A percentile compares a stretch with the other conserved stretches of the same genome.
Evolutionary conservation across 2,113 vertebrate genomes (phyloP).

Genomic region (Butastur rufipennis): DNA sequence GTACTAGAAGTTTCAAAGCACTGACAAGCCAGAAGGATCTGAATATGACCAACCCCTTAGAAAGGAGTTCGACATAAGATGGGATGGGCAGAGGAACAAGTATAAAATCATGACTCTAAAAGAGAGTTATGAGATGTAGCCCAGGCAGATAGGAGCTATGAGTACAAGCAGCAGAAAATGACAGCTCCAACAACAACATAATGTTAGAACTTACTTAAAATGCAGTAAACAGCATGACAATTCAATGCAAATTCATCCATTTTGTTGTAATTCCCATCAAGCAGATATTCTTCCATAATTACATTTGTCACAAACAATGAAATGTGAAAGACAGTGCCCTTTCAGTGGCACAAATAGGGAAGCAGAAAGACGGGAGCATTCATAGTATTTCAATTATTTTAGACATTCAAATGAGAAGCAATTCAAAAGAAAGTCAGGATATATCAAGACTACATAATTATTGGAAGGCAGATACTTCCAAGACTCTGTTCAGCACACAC

Average conservation of each 20-base stretch:
- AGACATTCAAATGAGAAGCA: not conserved
- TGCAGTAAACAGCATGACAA: not conserved
- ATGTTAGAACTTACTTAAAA: not conserved
- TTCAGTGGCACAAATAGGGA: not conserved
- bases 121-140: not conserved
- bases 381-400: not conserved
- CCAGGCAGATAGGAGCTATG: not conserved
- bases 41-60: not conserved
- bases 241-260: not conserved
- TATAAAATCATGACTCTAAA: not conserved
- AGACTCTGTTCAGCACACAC: not conserved
- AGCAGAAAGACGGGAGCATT: not conserved
- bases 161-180: not conserved
- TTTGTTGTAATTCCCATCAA: not conserved
- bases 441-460: not conserved
- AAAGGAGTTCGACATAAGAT: not conserved
- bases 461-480: not conserved
- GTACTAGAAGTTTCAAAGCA: not conserved
- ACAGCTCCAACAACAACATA: not conserved
- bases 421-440: not conserved
- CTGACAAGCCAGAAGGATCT: not conserved
- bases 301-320: not conserved
- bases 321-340: not conserved
- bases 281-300: not conserved
- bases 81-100: not conserved